Base-by-base conservation (phyloP, 2,888 invertebrate genomes). In the Trachelus iudaicus region DNA sequence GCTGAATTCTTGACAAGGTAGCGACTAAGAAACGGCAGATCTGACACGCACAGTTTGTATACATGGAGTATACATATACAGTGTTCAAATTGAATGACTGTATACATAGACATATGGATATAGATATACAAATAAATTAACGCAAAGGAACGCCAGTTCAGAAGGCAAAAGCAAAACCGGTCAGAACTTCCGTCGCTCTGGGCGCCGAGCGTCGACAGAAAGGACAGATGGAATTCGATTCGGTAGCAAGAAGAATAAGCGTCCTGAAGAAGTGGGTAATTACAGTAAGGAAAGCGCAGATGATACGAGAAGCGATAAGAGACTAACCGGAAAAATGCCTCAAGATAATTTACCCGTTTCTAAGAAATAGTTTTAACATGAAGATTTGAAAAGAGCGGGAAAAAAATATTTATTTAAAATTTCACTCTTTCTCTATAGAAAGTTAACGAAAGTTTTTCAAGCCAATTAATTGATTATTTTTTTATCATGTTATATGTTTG, bases 1-100 rank as follows among this genome's bases (percentile, higher is more conserved):
- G 76, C 74, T 76, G 80, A 86, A 86, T 86, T 85, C 83, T 83
- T 83, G 85, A 81, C 86, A 86, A 86, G 85, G 83, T 84, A 81
- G 75, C 86, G 73, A 83, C 75, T 78, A 76, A 82, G 81, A 79
- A 78, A 76, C 81, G 35, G 73, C 76, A 75, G 71, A 71, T 71
- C 40, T 56, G 40, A 56, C 40, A 56, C 40, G 23, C 40, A 56
- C 9, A 56, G 6, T 56, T 56, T 23, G 6, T 56, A 40, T 40
- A 40, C 40, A 15, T 15, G 13, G 4, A 69, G 30, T 69, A 71
- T 71, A 71, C 9, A 71, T 71, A 71, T 15, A 33, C 15, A 6
- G 9, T 6, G 71, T 2, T 31, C 30, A 71, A 33, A 71, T 71
- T 34, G 71, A 31, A 33, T 34, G 71, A n/a, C 31, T 31, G 71